phyloP scores from a whole-genome alignment of 2,113 vertebrate species.

The Lycaon pictus region DNA sequence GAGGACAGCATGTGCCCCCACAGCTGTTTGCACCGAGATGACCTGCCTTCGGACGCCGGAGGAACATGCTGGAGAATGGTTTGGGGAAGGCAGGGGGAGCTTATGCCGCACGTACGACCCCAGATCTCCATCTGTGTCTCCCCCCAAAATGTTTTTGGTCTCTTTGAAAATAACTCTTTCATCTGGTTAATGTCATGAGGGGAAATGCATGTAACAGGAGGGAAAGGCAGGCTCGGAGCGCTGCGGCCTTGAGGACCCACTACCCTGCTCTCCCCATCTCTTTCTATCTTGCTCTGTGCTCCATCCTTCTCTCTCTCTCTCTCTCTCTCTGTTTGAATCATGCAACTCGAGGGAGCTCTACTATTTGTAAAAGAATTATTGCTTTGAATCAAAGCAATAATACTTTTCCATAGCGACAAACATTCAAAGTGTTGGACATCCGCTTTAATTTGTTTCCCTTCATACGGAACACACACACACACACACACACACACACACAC shows the following conservation, averaged over 20 bases:
- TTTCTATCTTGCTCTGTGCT: not conserved
- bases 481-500: not conserved
- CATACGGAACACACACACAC: not conserved
- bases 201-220: not conserved
- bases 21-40: not conserved
- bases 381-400: not conserved
- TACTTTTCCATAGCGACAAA: not conserved
- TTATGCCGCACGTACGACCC: not conserved
- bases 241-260: too few species aligned
- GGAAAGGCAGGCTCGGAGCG: too few species aligned
- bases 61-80: not conserved
- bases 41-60: not conserved
- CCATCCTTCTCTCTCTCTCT: not conserved
- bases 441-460: not conserved
- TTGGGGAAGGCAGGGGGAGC: not conserved
- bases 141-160: not conserved
- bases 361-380: not conserved
- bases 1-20: not conserved
- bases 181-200: not conserved
- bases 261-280: not conserved
- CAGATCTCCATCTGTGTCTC: not conserved
- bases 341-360: not conserved
- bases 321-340: not conserved
- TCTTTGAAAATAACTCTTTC: constrained; percentile 12
- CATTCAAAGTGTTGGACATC: not conserved